Percentiles rank a stretch among this genome's conserved stretches.
Evolutionary conservation across 2,888 invertebrate species (phyloP).

Genomic region (Corbicula japonica): DNA sequence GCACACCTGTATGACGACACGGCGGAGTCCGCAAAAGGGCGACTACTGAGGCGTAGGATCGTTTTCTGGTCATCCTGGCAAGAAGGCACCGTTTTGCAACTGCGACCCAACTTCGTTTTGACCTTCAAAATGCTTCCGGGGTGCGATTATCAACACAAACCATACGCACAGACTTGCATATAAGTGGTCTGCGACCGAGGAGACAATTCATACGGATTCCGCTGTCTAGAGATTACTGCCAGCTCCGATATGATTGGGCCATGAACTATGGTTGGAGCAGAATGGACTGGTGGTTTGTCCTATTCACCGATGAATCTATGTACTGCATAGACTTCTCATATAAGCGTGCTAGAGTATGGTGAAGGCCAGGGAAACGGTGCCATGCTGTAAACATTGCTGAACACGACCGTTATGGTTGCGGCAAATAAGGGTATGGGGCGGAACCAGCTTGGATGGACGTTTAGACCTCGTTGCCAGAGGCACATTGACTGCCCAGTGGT

Average conservation of each 20-base stretch:
- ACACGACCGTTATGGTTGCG: slow-evolving; percentile 9
- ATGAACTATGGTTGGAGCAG: slow-evolving; percentile 9
- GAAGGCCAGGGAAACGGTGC: background rate
- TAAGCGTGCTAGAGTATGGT: slow-evolving; percentile 6
- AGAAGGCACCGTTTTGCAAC: too few species aligned
- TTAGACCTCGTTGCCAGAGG: slow-evolving; percentile 5
- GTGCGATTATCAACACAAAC: too few species aligned
- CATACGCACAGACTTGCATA: too few species aligned
- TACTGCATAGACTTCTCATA: slow-evolving; percentile 2
- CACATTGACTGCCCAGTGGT: slow-evolving; percentile 3
- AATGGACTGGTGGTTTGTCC: slow-evolving; percentile 1
- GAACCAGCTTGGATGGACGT: slow-evolving; percentile 27
- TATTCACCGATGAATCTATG: slow-evolving; percentile 14
- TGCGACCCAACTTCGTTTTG: too few species aligned
- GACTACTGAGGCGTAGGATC: too few species aligned
- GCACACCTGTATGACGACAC: too few species aligned
- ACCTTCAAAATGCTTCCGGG: too few species aligned
- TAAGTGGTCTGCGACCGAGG: background rate
- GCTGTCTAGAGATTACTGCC: background rate
- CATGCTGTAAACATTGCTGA: background rate
- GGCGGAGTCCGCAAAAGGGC: too few species aligned
- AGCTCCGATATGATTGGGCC: slow-evolving; percentile 4
- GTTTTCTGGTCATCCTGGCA: too few species aligned
- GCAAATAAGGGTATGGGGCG: slow-evolving; percentile 4
- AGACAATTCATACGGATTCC: slow-evolving; percentile 1